phyloP scores from a whole-genome alignment of 2,888 invertebrate species.

The Orthosia gothica region DNA sequence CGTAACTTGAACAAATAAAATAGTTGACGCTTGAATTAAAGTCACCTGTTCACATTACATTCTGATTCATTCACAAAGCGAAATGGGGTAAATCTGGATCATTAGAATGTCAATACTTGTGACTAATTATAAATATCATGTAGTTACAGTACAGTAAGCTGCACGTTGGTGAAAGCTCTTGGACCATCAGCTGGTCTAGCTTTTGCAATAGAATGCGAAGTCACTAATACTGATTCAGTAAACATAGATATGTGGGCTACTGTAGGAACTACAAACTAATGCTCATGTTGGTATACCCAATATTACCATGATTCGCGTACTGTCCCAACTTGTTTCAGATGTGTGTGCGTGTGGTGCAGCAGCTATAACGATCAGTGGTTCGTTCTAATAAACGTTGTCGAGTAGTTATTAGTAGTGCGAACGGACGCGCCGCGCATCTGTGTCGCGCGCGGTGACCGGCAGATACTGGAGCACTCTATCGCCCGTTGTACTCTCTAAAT shows the following conservation, averaged over 20 bases:
- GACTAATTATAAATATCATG: too few relatives aligned
- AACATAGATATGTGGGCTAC: too few relatives aligned
- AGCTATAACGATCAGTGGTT: slow-evolving; percentile 3
- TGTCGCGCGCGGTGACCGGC: not conserved
- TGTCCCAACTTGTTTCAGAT: not conserved
- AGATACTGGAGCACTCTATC: too few relatives aligned
- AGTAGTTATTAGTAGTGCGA: not conserved
- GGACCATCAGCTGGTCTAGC: too few relatives aligned
- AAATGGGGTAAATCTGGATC: too few relatives aligned
- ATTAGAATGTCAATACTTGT: too few relatives aligned
- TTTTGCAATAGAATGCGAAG: too few relatives aligned
- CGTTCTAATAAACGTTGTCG: not conserved
- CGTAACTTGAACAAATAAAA: not conserved
- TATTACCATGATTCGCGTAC: not conserved
- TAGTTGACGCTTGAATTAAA: not conserved
- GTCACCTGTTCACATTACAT: not conserved
- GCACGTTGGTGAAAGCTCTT: too few relatives aligned
- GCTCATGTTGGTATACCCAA: not conserved
- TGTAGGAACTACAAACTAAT: not conserved
- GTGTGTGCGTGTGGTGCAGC: not conserved
- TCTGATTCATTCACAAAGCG: too few relatives aligned
- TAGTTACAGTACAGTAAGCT: too few relatives aligned
- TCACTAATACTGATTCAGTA: too few relatives aligned
- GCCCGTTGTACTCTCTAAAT: not conserved
- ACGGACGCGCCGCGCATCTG: not conserved